Base-by-base conservation (phyloP, 1,140 invertebrate genomes). In the Bicyclus anynana region DNA sequence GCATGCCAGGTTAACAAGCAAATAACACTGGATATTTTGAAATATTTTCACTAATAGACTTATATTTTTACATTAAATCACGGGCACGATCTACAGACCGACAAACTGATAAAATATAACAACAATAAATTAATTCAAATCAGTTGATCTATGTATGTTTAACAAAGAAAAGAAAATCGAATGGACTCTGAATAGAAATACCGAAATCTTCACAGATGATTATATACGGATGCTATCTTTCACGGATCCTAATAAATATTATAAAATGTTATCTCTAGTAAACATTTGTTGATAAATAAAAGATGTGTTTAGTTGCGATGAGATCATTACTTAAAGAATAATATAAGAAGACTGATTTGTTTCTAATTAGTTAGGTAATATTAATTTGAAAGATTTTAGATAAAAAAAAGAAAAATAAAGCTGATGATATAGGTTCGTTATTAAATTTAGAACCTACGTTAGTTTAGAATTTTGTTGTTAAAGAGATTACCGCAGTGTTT, bases 1-100 rank as follows among this genome's bases (percentile, higher is more conserved):
- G 80, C 82, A 87, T 87, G 84, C 84, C 77, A 72, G 69, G 83
- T 85, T 87, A 87, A 69, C 69, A 84, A 84, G 82, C 84, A 51
- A 29, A 54, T 50, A 44, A 48, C 57, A 53, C 57, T 59, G 40
- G 42, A 38, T 44, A n/a, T 21, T 53, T 21, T 2, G 18, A 44
- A 21, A 7, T 44, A 21, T 3, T 10, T 40, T 40, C 16, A 7
- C 6, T 16, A 17, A 16, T 23, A 18, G 20, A 33, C 9, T 3
- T 12, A 4, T 23, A 2, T 23, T 2, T 23, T 23, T 23, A n/a
- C n/a, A n/a, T n/a, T n/a, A n/a, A n/a, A n/a, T n/a, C n/a, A n/a
- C n/a, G n/a, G n/a, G n/a, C n/a, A n/a, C n/a, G n/a, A n/a, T n/a
- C n/a, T n/a, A n/a, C n/a, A 23, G 23, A 23, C 23, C 23, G 2